These are phyloP conservation scores for Diorhabda carinulata DNA, from an alignment of 1,140 invertebrate species.

Conservation along the genomic window DNA sequence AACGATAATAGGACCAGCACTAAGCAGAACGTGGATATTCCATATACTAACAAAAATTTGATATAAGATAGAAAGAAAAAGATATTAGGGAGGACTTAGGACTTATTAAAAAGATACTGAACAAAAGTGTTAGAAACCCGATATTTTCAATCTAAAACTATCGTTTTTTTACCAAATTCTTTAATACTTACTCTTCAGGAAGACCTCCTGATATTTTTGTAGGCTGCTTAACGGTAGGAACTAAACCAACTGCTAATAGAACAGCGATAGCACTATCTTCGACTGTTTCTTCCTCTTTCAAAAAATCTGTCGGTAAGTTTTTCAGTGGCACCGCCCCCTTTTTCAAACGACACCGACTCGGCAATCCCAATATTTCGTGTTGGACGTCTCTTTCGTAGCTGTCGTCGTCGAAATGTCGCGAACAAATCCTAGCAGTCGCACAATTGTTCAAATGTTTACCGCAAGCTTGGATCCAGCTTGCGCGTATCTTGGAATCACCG, in stretches of 20 bases:
- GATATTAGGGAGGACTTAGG: no score
- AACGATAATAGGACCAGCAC: no score
- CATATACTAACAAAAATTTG: no score
- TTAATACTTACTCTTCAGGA: conserved; percentile 44
- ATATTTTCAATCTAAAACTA: neutral
- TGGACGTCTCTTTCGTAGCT: conserved; percentile 58
- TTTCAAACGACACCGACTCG: conserved; percentile 52
- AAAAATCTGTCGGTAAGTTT: conserved; percentile 35
- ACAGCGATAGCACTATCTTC: conserved; percentile 42
- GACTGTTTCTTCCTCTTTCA: conserved; percentile 31
- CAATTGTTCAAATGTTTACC: conserved; percentile 53
- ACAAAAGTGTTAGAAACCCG: neutral
- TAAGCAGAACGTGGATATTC: no score
- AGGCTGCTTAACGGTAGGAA: conserved; percentile 48
- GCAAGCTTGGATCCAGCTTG: conserved; percentile 53
- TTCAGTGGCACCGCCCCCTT: conserved; percentile 52
- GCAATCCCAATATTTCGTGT: conserved; percentile 55
- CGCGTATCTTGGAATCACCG: conserved; percentile 52
- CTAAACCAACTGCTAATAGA: conserved; percentile 52
- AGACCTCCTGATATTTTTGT: conserved; percentile 49
- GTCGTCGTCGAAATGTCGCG: conserved; percentile 53
- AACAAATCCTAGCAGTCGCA: conserved; percentile 57
- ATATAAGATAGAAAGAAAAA: no score
- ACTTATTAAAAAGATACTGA: neutral
- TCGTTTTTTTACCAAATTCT: neutral